Base-by-base conservation (phyloP, 2,113 vertebrate species). In the Osmerus eperlanus region DNA sequence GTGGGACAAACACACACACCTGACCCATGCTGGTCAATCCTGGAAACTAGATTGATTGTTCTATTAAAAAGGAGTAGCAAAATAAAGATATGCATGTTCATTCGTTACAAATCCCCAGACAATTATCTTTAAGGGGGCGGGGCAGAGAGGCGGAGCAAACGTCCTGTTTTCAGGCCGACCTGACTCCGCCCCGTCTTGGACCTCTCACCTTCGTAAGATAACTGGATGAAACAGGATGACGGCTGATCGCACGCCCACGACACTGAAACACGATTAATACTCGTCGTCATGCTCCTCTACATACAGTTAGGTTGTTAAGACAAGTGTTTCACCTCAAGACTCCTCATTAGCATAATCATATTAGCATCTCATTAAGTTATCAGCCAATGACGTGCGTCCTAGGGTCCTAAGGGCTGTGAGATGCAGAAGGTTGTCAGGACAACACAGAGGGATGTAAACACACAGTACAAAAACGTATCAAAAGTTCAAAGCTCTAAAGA, bases 341-440 rank as follows among this genome's bases (percentile, higher is more conserved):
- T 36, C 32, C 32, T 36, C 64, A 70, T 63, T 75, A 32, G 79
- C 74, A 79, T 79, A 85, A 78, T 75, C 25, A 65, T 64, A 21
- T 0, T 51, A 47, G 52, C 36, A 21, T 74, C 1, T 61, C 4
- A 71, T 72, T 51, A 78, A 70, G 32, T 25, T 63, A n/a, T n/a
- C 23, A 61, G 41, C 41, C 41, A 41, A 47, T 47, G 41, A 47
- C 41, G 41, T 47, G 41, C 41, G 41, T 47, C 41, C 41, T 47
- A 47, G 41, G 41, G 7, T 68, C 61, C 54, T 36, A 72, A 21
- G 65, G 63, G 60, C 18, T 68, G 16, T 65, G 70, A 78, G 58
- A 14, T 23, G 41, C 36, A 51, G 32, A 7, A 36, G 21, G 21
- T 36, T 79, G 67, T 21, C 58, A 60, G 15, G n/a, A 70, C 23